These are phyloP conservation scores for Paraescarpia echinospica DNA, from an alignment of 1,140 invertebrate genomes.

Conservation along the genomic window DNA sequence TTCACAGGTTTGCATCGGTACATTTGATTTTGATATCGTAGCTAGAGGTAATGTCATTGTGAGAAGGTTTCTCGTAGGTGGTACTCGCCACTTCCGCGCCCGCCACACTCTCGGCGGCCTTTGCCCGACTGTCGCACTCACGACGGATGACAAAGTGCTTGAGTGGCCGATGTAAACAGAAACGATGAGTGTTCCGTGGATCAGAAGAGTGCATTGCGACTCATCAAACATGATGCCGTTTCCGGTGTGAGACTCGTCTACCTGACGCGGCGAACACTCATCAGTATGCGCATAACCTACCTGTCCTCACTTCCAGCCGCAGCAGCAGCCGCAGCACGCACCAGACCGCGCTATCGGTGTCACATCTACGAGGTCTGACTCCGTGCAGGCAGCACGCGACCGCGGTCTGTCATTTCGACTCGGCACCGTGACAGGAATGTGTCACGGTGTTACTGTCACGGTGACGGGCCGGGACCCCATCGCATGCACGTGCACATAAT, in stretches of 20 bases:
- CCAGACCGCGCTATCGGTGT: neutral
- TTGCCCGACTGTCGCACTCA: neutral
- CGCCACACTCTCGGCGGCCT: neutral
- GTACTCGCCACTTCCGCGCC: too few species aligned
- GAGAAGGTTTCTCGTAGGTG: too few species aligned
- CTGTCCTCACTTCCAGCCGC: neutral
- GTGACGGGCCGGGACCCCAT: too few species aligned
- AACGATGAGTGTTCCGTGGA: neutral
- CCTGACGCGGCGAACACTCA: neutral
- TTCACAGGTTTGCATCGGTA: too few species aligned
- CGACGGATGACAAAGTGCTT: neutral
- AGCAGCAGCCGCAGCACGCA: too few species aligned
- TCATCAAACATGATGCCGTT: neutral
- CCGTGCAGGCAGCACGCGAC: neutral
- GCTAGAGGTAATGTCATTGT: too few species aligned
- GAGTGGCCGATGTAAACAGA: neutral
- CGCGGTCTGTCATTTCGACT: neutral
- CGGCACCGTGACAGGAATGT: neutral
- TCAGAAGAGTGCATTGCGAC: neutral
- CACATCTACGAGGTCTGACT: neutral
- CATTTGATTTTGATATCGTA: too few species aligned
- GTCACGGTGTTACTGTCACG: too few species aligned
- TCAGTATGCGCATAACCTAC: neutral
- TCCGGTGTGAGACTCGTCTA: neutral
- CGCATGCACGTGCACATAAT: neutral